These are phyloP conservation scores for Aratinga solstitialis DNA, from an alignment of 2,797 vertebrate genomes.

Conservation along the genomic window DNA sequence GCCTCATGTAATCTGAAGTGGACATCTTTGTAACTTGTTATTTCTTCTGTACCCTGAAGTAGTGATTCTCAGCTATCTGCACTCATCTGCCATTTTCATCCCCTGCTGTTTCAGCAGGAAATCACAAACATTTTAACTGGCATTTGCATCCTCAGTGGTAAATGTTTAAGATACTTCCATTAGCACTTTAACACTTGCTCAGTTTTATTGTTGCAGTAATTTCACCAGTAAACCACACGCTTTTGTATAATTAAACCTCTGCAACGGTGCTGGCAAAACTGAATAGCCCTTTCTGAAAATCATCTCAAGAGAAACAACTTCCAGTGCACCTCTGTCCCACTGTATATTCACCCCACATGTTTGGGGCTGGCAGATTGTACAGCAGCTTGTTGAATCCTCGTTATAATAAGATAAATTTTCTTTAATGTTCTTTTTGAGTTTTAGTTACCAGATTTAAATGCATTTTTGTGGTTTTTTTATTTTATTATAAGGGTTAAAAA, in stretches of 20 bases:
- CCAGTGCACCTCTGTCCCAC: not conserved
- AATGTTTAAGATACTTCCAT: not conserved
- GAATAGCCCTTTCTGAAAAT: not conserved
- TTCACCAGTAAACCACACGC: not conserved
- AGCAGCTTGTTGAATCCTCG: not conserved
- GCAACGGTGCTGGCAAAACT: not conserved
- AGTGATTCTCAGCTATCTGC: not conserved
- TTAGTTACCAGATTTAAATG: not conserved
- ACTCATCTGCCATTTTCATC: not conserved
- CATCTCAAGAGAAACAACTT: not conserved
- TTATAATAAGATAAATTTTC: not conserved
- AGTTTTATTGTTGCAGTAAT: not conserved
- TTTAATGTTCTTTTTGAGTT: not conserved
- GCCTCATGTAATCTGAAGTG: not conserved
- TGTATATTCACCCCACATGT: not conserved
- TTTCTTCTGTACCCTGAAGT: not conserved
- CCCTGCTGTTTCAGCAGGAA: not conserved
- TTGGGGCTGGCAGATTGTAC: not conserved
- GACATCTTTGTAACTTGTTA: not conserved
- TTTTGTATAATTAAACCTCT: not conserved
- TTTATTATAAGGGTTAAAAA: not conserved
- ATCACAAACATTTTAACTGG: not conserved
- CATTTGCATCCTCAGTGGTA: not conserved
- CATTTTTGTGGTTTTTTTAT: not conserved
- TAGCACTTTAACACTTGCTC: not conserved